Percentiles rank a stretch among this genome's conserved stretches.
These are phyloP conservation scores for Drosophila nr. perissopoda DNA, from an alignment of 2,888 invertebrate species.

Conservation along the genomic window DNA sequence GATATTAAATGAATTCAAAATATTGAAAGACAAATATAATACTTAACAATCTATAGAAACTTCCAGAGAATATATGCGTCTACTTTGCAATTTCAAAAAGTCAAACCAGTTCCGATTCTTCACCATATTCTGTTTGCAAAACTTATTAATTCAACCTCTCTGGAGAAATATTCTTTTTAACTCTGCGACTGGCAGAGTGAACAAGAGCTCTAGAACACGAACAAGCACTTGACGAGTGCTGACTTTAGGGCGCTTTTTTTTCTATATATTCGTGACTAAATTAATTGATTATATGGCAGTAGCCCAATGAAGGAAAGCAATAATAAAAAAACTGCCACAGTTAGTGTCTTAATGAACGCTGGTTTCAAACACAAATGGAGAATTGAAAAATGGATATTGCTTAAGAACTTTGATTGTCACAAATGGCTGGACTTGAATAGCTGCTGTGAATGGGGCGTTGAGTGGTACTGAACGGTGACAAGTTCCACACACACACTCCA, in stretches of 20 bases:
- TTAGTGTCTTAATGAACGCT: conserved; percentile 43
- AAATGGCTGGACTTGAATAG: conserved; percentile 40
- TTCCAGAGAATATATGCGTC: not conserved
- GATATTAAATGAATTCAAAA: not conserved
- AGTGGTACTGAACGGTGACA: conserved; percentile 63
- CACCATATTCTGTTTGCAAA: not conserved
- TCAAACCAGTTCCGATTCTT: not conserved
- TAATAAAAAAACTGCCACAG: conserved; percentile 18
- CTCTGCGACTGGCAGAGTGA: conserved; percentile 26
- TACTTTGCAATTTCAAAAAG: not conserved
- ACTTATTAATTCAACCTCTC: conserved; percentile 45
- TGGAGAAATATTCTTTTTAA: conserved; percentile 21
- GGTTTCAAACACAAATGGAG: conserved; percentile 40
- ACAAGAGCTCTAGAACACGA: conserved; percentile 72
- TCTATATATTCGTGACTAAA: conserved; percentile 52
- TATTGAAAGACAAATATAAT: not conserved
- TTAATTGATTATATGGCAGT: conserved; percentile 68
- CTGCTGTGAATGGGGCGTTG: conserved; percentile 48
- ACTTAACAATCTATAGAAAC: not conserved
- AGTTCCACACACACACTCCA: conserved; percentile 25
- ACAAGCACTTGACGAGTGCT: conserved; percentile 62
- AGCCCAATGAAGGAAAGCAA: conserved; percentile 33
- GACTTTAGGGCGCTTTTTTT: conserved; percentile 46
- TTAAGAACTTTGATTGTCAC: conserved; percentile 53
- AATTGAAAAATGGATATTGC: conserved; percentile 39